phyloP scores from a whole-genome alignment of 2,888 invertebrate species.

The Spodoptera littoralis region DNA sequence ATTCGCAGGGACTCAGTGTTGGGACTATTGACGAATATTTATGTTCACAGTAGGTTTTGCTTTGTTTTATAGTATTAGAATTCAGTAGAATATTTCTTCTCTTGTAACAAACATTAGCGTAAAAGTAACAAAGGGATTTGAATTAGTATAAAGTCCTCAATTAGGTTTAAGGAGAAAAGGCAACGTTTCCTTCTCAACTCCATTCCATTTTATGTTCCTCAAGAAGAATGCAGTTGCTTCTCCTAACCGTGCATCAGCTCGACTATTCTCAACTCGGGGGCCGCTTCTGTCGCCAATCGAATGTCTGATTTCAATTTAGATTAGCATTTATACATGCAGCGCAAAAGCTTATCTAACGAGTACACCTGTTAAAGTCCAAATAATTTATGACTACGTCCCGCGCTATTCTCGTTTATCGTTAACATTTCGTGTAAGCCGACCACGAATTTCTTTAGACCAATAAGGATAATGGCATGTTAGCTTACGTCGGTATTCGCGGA shows the following conservation, averaged over 20 bases:
- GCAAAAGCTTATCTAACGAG: constrained; percentile 85
- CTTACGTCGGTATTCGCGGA: constrained; percentile 35
- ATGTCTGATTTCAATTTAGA: constrained; percentile 88
- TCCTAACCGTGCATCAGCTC: constrained; percentile 55
- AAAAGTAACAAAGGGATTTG: no score
- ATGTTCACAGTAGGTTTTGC: constrained; percentile 8
- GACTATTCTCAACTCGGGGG: constrained; percentile 71
- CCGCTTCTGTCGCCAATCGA: constrained; percentile 85
- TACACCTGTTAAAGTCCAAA: constrained; percentile 87
- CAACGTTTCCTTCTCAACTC: not conserved
- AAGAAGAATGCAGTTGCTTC: constrained; percentile 38
- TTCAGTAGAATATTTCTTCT: constrained; percentile 8
- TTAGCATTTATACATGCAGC: constrained; percentile 84
- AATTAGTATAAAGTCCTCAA: no score
- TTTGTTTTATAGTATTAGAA: constrained; percentile 15
- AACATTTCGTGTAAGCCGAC: constrained; percentile 62
- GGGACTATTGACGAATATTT: constrained; percentile 50
- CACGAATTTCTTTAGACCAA: constrained; percentile 60
- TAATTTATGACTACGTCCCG: constrained; percentile 80
- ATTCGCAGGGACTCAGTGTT: constrained; percentile 31
- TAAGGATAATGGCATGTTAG: constrained; percentile 51
- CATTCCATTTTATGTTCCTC: constrained; percentile 10
- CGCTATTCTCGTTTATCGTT: constrained; percentile 67
- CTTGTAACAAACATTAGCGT: not conserved
- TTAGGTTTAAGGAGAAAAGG: no score